phyloP scores from a whole-genome alignment of 2,888 invertebrate species.

The Platerodrilus igneus region DNA sequence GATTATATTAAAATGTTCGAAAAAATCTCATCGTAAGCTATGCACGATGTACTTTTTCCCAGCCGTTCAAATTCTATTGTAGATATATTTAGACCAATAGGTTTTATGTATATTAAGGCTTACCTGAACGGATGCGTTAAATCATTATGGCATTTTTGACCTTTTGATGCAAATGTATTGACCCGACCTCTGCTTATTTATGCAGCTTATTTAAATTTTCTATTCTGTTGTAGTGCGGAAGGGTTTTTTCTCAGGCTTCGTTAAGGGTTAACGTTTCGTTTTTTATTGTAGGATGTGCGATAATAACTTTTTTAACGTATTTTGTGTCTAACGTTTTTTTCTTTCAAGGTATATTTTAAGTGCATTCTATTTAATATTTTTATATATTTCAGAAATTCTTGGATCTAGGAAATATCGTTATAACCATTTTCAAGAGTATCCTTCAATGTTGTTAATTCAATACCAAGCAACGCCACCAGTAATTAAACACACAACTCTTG shows the following conservation, averaged over 20 bases:
- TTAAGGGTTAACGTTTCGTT: slow-evolving; percentile 24
- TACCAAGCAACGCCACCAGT: too few species aligned
- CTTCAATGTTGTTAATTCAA: too few species aligned
- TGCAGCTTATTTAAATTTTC: slow-evolving; percentile 46
- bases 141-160: slow-evolving; percentile 43
- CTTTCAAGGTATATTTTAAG: too few species aligned
- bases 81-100: slow-evolving; percentile 26
- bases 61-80: slow-evolving; percentile 23
- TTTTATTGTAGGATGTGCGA: slow-evolving; percentile 21
- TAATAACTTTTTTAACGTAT: slow-evolving; percentile 21
- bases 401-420: too few species aligned
- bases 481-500: too few species aligned
- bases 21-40: slow-evolving; percentile 28
- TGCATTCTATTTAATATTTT: too few species aligned
- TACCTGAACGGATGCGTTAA: slow-evolving; percentile 44
- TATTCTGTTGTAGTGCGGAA: slow-evolving; percentile 35
- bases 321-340: slow-evolving; percentile 18
- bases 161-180: slow-evolving; percentile 46
- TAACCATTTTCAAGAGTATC: too few species aligned
- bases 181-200: slow-evolving; percentile 43
- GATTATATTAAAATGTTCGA: slow-evolving; percentile 26
- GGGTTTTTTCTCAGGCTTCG: slow-evolving; percentile 42
- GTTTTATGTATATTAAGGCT: slow-evolving; percentile 22
- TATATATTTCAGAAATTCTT: too few species aligned
- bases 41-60: slow-evolving; percentile 26